Evolutionary conservation across 2,113 vertebrate species (phyloP), one percentile per base, ranked within the genome.

Genomic region (Acrocephalus kingi): DNA sequence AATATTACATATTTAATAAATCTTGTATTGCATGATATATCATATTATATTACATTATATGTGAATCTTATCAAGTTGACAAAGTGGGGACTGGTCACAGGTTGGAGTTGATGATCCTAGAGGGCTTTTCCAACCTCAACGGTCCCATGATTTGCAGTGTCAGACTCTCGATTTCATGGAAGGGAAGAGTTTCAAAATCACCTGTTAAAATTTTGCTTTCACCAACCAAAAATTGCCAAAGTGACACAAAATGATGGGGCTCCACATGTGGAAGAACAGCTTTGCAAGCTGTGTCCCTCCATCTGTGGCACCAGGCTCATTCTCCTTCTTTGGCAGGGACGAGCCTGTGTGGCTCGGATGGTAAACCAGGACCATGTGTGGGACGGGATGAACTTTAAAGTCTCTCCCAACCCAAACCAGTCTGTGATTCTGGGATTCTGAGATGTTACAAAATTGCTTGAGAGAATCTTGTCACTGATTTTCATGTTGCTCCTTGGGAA

Each of bases 251-350:
- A 56, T 71, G 13, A 63, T 1, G 14, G 41, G 33, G 18, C 30
- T 39, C 28, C 22, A 4, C 18, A 3, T 19, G 22, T 8, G 23
- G 31, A 78, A 28, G 35, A 67, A 15, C 46, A 89, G 28, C 23
- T 56, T 15, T 23, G 41, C n/a, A 15, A 48, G 33, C 23, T 23
- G n/a, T 18, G 41, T 33, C 41, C 5, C n/a, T 51, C 52, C 33
- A 6, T 25, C 46, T 19, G 11, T 41, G 22, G 28, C 15, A 0
- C 39, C 25, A 67, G 54, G 43, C 14, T 58, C 2, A 0, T 30
- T 18, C 28, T 68, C 31, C 51, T 6, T 30, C 37, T 28, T 15
- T 13, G 61, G 15, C 22, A 54, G 28, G 31, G 31, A 41, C 30
- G 48, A 72, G 41, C 11, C 58, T 3, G 0, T 46, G 15, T 46